A percentile compares a stretch with the other conserved stretches of the same genome.
These are phyloP conservation scores for Cheilosia pagana DNA, from an alignment of 2,888 invertebrate genomes.

Conservation along the genomic window DNA sequence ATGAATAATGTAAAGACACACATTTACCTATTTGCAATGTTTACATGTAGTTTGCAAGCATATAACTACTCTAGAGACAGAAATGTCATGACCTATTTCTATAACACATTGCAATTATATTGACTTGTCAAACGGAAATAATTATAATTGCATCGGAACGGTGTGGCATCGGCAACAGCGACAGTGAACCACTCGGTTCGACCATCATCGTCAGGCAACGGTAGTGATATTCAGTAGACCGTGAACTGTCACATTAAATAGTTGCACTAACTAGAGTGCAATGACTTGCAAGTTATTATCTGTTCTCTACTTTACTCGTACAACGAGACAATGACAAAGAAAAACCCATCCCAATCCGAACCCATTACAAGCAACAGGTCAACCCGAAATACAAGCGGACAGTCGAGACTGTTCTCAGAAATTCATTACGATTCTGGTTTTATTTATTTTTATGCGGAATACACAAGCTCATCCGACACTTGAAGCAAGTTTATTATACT, in stretches of 20 bases:
- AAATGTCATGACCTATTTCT: constrained; percentile 53
- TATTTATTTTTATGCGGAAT: constrained; percentile 9
- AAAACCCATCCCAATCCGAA: constrained; percentile 1
- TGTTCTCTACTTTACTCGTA: neutral
- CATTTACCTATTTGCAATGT: no score
- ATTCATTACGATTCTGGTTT: constrained; percentile 44
- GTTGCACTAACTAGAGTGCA: constrained; percentile 54
- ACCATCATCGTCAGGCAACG: constrained; percentile 9
- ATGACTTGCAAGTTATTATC: constrained; percentile 47
- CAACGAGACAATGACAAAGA: neutral
- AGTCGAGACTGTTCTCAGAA: constrained; percentile 40
- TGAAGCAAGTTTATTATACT: neutral
- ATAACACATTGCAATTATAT: constrained; percentile 29
- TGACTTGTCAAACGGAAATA: constrained; percentile 62
- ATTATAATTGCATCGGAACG: constrained; percentile 64
- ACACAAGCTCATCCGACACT: constrained; percentile 14
- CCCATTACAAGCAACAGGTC: constrained; percentile 12
- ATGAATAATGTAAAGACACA: no score
- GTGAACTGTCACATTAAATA: constrained; percentile 55
- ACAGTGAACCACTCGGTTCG: constrained; percentile 1
- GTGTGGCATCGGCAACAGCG: constrained; percentile 36
- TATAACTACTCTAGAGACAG: neutral
- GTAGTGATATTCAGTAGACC: constrained; percentile 56
- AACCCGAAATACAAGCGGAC: constrained; percentile 16
- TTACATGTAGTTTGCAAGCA: no score